Evolutionary conservation across 2,113 vertebrate species (phyloP), one percentile per base, ranked within the genome.

Genomic region (Cathartes aura): DNA sequence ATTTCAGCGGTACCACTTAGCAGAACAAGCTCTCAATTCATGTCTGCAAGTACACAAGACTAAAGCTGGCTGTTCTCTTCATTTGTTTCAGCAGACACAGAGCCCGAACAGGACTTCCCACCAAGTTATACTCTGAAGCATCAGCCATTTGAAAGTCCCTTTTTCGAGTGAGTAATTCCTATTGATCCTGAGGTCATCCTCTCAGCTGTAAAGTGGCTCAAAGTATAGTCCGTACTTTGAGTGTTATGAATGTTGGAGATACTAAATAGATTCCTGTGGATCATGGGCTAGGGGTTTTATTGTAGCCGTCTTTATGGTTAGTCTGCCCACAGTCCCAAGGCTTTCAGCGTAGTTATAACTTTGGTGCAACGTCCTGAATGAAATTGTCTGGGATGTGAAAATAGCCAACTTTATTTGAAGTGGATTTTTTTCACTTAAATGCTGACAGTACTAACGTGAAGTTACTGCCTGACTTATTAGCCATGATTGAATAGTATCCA

Each of bases 91-190:
- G 80, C 47, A 83, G 74, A 58, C 12, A 21, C 7, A 56, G 16
- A 36, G n/a, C 29, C 56, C 0, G 0, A 78, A 42, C 0, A 0
- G 11, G 53, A 30, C 50, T 83, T 93, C 47, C 38, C 18, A 81
- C 47, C 14, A 70, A 79, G 53, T 43, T 66, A 9, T 6, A 12
- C 32, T 83, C 62, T 59, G 67, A 90, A 66, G 64, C 18, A 40
- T 68, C 26, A 40, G 20, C 17, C 4, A 2, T 90, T 87, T 36
- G 27, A 76, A 45, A 1, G 3, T 67, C 30, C 32, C 29, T 7
- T 59, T 75, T 88, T 78, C 21, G 63, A 92, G 59, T 63, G 50
- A 82, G 23, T 86, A 78, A 71, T 55, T 90, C 12, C 29, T 76
- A 83, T 93, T 48, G 30, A 78, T 94, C 29, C 22, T 78, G 58